Evolutionary conservation across 2,113 vertebrate species (phyloP).

Genomic region (Xenopus laevis): DNA sequence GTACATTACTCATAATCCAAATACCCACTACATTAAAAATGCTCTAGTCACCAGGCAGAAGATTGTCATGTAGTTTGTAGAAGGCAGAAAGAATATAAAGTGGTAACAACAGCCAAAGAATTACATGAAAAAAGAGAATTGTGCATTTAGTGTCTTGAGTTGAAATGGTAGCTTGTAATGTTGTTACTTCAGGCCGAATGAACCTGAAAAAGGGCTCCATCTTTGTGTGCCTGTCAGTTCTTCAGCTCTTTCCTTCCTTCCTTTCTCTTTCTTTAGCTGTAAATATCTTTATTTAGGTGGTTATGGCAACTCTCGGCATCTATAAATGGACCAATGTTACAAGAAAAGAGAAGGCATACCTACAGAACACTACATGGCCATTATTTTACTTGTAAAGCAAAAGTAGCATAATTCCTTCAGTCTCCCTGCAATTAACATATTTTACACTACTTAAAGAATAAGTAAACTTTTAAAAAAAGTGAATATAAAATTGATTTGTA

Average conservation of each 20-base stretch:
- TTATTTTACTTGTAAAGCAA: not conserved
- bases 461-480: too few species aligned
- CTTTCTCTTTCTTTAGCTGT: not conserved
- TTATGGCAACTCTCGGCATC: not conserved
- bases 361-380: not conserved
- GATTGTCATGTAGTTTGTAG: too few species aligned
- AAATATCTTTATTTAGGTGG: constrained; percentile 6
- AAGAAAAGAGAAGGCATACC: not conserved
- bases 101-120: not conserved
- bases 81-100: not conserved
- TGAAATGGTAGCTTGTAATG: constrained; percentile 35
- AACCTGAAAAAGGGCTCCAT: constrained; percentile 21
- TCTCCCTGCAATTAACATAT: too few species aligned
- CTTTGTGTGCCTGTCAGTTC: not conserved
- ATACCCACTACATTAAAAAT: too few species aligned
- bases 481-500: too few species aligned
- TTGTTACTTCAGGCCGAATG: constrained; percentile 36
- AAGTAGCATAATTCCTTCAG: too few species aligned
- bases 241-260: constrained; percentile 6
- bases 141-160: constrained; percentile 6
- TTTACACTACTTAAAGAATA: too few species aligned
- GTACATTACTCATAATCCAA: too few species aligned
- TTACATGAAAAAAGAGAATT: not conserved
- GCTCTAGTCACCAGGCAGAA: too few species aligned
- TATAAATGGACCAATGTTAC: not conserved